Percentiles rank a stretch among this genome's conserved stretches.
These are phyloP conservation scores for Rotaria magnacalcarata DNA, from an alignment of 2,888 invertebrate genomes.

Conservation along the genomic window DNA sequence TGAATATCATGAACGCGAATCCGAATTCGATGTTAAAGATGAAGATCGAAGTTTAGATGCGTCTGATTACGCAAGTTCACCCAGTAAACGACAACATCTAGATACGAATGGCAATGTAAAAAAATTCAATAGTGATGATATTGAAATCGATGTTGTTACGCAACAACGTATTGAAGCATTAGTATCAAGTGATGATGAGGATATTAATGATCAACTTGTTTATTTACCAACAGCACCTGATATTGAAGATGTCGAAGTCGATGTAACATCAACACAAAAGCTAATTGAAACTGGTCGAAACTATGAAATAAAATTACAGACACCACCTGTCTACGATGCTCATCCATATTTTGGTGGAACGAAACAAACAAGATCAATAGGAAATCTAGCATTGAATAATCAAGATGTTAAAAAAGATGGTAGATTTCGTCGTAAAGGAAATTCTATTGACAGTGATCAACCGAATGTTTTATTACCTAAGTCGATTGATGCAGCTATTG, in stretches of 20 bases:
- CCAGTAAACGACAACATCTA: background rate
- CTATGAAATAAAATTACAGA: background rate
- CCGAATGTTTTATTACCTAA: background rate
- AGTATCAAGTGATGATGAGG: conserved; percentile 45
- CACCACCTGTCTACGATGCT: background rate
- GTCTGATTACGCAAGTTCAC: background rate
- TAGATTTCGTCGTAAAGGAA: background rate
- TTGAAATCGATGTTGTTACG: conserved; percentile 43
- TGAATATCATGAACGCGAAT: conserved; percentile 95
- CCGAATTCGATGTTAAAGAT: conserved; percentile 93
- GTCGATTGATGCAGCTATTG: background rate
- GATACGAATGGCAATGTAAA: background rate
- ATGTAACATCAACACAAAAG: background rate
- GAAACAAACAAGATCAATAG: background rate
- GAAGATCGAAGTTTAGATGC: conserved; percentile 67
- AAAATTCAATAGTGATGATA: conserved; percentile 36
- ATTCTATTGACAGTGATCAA: background rate
- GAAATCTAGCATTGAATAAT: background rate
- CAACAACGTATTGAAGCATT: conserved; percentile 45
- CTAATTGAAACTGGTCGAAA: background rate
- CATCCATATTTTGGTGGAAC: conserved; percentile 31
- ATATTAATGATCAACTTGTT: conserved; percentile 44
- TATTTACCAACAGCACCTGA: conserved; percentile 45
- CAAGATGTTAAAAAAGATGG: background rate
- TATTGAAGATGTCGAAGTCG: conserved; percentile 42